These are phyloP conservation scores for Zaprionus obscuricornis DNA, from an alignment of 2,888 invertebrate species.

Conservation along the genomic window DNA sequence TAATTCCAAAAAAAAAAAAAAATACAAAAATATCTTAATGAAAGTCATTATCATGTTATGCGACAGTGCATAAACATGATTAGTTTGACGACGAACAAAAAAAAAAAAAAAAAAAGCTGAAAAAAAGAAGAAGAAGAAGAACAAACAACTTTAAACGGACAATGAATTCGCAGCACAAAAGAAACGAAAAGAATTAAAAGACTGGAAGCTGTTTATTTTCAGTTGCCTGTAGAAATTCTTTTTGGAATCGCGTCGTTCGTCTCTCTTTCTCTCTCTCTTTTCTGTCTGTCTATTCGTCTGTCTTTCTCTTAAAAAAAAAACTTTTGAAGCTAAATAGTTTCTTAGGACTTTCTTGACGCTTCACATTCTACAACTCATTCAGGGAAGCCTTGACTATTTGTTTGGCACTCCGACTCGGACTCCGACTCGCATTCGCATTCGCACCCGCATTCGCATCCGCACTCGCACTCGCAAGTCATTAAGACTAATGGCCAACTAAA, in stretches of 20 bases:
- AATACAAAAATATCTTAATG: too few relatives aligned
- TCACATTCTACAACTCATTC: too few relatives aligned
- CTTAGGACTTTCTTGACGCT: too few relatives aligned
- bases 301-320: too few relatives aligned
- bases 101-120: slow-evolving; percentile 15
- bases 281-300: too few relatives aligned
- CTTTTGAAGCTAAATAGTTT: too few relatives aligned
- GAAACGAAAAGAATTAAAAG: slow-evolving; percentile 42
- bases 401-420: slow-evolving; percentile 16
- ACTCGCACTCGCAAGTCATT: slow-evolving; percentile 62
- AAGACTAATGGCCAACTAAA: slow-evolving; percentile 78
- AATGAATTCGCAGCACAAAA: slow-evolving; percentile 44
- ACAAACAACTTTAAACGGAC: slow-evolving; percentile 40
- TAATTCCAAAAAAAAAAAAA: slow-evolving; percentile 1
- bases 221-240: slow-evolving; percentile 3
- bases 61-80: slow-evolving; percentile 27
- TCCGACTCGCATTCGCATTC: not conserved
- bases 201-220: slow-evolving; percentile 13
- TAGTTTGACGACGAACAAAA: too few relatives aligned
- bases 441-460: not conserved
- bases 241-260: not conserved
- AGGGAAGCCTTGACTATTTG: too few relatives aligned
- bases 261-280: not conserved
- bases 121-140: slow-evolving; percentile 32
- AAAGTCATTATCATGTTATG: slow-evolving; percentile 7